Evolutionary conservation across 2,888 invertebrate genomes (phyloP).

Genomic region (Tolmerus cingulatus): DNA sequence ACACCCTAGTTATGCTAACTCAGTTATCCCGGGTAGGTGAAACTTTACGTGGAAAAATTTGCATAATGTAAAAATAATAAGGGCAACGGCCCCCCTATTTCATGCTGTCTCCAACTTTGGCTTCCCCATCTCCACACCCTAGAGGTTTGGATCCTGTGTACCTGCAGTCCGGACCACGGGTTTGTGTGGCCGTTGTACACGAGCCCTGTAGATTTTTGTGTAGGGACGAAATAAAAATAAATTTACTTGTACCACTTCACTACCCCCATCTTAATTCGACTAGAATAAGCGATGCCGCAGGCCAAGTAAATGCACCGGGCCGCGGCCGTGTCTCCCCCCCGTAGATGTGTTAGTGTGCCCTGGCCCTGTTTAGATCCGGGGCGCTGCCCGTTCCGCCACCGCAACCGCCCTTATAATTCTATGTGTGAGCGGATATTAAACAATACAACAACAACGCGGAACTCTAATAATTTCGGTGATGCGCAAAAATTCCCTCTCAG

Average conservation of each 20-base stretch:
- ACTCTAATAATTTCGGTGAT: slow-evolving; percentile 48
- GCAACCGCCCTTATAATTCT: not conserved
- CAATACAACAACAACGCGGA: slow-evolving; percentile 29
- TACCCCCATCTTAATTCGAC: slow-evolving; percentile 37
- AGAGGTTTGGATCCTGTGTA: not conserved
- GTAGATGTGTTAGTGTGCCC: not conserved
- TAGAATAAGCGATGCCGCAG: slow-evolving; percentile 21
- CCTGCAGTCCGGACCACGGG: not conserved
- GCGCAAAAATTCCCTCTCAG: slow-evolving; percentile 45
- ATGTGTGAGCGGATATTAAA: slow-evolving; percentile 41
- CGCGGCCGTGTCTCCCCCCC: not conserved
- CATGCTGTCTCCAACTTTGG: slow-evolving; percentile 6
- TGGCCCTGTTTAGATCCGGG: slow-evolving; percentile 5
- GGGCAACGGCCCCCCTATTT: slow-evolving; percentile 30
- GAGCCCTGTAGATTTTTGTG: not conserved
- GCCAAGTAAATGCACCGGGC: slow-evolving; percentile 18
- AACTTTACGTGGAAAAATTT: slow-evolving; percentile 34
- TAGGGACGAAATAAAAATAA: slow-evolving; percentile 33
- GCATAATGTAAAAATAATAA: slow-evolving; percentile 40
- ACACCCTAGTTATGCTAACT: slow-evolving; percentile 29
- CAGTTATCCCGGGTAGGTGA: slow-evolving; percentile 25
- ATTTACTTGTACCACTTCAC: slow-evolving; percentile 34
- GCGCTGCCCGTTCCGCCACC: not conserved
- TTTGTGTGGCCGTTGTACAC: not conserved
- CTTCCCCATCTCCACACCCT: not conserved